A percentile compares a stretch with the other conserved stretches of the same genome.
These are phyloP conservation scores for Calyptomena viridis DNA, from an alignment of 2,113 vertebrate genomes.

Conservation along the genomic window DNA sequence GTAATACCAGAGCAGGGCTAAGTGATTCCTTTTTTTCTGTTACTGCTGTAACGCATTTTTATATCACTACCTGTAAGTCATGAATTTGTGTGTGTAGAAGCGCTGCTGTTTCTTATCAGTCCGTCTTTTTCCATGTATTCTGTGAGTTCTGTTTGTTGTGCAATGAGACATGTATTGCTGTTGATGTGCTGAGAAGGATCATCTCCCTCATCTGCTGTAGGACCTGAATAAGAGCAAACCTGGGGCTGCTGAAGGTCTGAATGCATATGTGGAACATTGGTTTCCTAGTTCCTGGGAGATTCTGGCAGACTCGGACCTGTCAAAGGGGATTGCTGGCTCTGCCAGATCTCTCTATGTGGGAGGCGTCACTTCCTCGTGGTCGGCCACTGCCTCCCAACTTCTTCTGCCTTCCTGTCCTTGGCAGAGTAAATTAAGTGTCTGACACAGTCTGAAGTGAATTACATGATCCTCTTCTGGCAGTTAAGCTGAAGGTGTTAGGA, in stretches of 20 bases:
- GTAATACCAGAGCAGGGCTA: background rate
- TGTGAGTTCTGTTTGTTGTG: background rate
- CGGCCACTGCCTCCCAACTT: background rate
- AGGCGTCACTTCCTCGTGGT: background rate
- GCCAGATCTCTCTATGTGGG: background rate
- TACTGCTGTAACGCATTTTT: background rate
- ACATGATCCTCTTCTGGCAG: background rate
- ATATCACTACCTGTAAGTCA: background rate
- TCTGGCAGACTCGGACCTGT: background rate
- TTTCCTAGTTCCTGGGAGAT: background rate
- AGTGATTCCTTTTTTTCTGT: background rate
- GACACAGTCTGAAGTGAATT: background rate
- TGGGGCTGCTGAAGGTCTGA: background rate
- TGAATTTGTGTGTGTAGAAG: background rate
- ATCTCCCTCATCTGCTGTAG: background rate
- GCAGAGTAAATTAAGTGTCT: background rate
- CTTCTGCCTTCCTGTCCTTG: background rate
- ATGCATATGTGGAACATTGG: background rate
- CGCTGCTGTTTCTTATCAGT: background rate
- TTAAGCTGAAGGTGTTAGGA: background rate
- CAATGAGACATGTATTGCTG: accelerated
- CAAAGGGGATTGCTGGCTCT: background rate
- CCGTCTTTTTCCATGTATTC: background rate
- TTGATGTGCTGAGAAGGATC: background rate
- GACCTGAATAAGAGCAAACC: background rate